Evolutionary conservation across 2,888 invertebrate species (phyloP).

Genomic region (Tetanocera ferruginea): DNA sequence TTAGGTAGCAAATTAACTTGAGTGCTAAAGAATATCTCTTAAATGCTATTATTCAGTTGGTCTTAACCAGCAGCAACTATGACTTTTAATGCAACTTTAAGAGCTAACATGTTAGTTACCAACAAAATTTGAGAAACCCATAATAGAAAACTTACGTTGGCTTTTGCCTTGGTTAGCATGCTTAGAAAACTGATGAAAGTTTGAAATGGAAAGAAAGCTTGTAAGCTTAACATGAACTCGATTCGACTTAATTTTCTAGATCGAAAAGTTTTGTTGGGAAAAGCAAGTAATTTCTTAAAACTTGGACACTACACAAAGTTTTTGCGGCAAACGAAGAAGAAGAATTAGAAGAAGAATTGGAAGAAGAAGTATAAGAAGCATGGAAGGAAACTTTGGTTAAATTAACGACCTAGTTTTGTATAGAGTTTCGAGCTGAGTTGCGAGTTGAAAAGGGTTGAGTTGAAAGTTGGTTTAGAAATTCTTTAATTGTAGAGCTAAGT

Average conservation of each 20-base stretch:
- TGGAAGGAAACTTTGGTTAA: background rate
- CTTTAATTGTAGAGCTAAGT: too few species aligned
- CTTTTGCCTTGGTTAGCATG: slow-evolving; percentile 1
- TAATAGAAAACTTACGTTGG: background rate
- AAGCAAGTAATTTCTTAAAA: slow-evolving; percentile 10
- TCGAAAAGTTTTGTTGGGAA: background rate
- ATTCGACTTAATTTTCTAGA: slow-evolving; percentile 1
- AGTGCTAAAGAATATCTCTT: too few species aligned
- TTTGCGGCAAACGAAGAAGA: background rate
- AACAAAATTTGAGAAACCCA: too few species aligned
- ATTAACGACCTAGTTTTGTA: slow-evolving; percentile 2
- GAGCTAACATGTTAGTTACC: too few species aligned
- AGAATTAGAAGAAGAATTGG: background rate
- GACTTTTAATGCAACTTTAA: too few species aligned
- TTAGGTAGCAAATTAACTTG: too few species aligned
- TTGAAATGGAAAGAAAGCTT: background rate
- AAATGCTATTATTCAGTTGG: too few species aligned
- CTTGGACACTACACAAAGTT: background rate
- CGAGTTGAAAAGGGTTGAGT: background rate
- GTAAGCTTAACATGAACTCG: slow-evolving; percentile 11
- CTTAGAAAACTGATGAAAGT: too few species aligned
- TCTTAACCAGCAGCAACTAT: too few species aligned
- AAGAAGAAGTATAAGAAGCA: background rate
- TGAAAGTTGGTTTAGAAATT: too few species aligned
- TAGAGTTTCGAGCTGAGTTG: too few species aligned